A percentile compares a stretch with the other conserved stretches of the same genome.
These are phyloP conservation scores for Orientallactaga sibirica DNA, from an alignment of 2,797 vertebrate species.

Conservation along the genomic window DNA sequence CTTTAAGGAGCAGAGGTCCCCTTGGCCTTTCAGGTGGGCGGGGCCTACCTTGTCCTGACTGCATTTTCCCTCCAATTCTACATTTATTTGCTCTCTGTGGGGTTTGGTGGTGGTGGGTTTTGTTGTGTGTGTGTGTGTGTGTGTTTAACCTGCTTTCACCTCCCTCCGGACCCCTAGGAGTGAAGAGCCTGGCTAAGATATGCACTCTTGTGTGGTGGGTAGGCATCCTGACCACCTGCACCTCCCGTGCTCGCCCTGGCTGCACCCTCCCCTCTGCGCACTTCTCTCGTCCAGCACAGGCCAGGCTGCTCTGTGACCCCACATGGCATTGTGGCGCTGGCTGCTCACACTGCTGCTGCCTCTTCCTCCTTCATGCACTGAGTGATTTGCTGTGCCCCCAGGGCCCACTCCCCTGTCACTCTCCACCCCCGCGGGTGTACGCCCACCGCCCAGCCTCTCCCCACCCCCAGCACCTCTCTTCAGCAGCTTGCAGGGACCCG, in stretches of 20 bases:
- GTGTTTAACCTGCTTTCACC: background rate
- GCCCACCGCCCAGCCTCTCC: background rate
- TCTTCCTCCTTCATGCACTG: background rate
- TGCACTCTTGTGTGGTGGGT: background rate
- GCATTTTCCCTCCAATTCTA: background rate
- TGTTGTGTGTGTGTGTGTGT: no score
- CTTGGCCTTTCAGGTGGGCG: no score
- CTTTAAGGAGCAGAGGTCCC: background rate
- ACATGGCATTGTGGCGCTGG: background rate
- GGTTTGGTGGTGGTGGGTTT: background rate
- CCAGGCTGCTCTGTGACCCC: background rate
- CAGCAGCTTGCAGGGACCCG: no score
- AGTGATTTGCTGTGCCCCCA: background rate
- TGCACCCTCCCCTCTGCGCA: background rate
- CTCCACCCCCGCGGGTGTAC: background rate
- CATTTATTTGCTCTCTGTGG: background rate
- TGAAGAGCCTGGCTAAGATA: background rate
- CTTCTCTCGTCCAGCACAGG: rapidly evolving
- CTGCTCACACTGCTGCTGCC: background rate
- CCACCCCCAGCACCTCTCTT: background rate
- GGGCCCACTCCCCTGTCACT: constrained; percentile 31
- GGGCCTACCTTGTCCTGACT: no score
- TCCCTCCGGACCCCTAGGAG: background rate
- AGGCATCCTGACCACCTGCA: background rate
- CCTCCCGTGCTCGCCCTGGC: no score